phyloP scores from a whole-genome alignment of 2,797 vertebrate genomes.

The Knipowitschia caucasica region DNA sequence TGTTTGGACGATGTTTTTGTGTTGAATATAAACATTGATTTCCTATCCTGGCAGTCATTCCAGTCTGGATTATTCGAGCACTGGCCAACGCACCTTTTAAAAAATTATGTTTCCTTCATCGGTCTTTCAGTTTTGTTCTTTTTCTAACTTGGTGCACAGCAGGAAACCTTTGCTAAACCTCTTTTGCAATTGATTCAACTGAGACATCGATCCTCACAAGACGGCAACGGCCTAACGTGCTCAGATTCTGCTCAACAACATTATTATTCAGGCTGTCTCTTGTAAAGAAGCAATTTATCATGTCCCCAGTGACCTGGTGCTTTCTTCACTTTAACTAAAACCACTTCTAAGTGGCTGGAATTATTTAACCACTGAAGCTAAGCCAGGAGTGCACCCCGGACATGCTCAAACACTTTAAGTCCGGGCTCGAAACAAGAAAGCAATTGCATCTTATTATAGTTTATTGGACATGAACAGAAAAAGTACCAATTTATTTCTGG shows the following conservation, averaged over 20 bases:
- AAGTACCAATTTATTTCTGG: neutral
- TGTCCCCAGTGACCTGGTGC: slow-evolving; percentile 23
- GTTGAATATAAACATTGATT: slow-evolving; percentile 31
- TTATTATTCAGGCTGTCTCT: slow-evolving; percentile 42
- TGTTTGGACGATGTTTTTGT: slow-evolving; percentile 24
- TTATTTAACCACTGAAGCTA: slow-evolving; percentile 1
- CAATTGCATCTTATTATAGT: neutral
- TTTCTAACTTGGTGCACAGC: slow-evolving; percentile 31
- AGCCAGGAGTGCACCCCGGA: neutral
- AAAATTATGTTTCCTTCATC: slow-evolving; percentile 33
- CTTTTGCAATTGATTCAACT: slow-evolving; percentile 43
- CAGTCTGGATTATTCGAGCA: slow-evolving; percentile 15
- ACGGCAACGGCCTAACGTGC: slow-evolving; percentile 19
- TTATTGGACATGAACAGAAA: neutral
- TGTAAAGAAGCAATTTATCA: slow-evolving; percentile 36
- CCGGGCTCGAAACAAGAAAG: slow-evolving; percentile 2
- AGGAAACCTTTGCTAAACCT: slow-evolving; percentile 42
- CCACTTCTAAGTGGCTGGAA: slow-evolving; percentile 23
- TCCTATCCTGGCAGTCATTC: slow-evolving; percentile 29
- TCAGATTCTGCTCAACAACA: slow-evolving; percentile 27
- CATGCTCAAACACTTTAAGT: neutral
- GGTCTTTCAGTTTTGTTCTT: slow-evolving; percentile 51
- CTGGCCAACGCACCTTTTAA: slow-evolving; percentile 27
- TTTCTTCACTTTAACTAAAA: slow-evolving; percentile 25
- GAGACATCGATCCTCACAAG: slow-evolving; percentile 42